These are phyloP conservation scores for Bothrops jararaca DNA, from an alignment of 2,113 vertebrate genomes.

Conservation along the genomic window DNA sequence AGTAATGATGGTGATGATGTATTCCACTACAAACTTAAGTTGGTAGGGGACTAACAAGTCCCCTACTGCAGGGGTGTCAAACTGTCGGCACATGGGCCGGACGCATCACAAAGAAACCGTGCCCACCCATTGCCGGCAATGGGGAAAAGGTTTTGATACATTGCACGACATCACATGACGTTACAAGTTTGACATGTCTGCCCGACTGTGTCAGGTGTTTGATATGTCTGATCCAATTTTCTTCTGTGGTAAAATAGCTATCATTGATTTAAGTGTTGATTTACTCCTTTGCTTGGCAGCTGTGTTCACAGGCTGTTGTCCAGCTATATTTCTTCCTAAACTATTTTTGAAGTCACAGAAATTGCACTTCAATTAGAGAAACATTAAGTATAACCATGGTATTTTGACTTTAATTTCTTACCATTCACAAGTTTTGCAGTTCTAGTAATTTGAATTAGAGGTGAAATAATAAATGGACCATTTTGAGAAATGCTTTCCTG, in stretches of 20 bases:
- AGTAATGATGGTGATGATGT: conserved; percentile 10
- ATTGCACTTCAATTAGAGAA: conserved; percentile 41
- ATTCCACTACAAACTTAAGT: conserved; percentile 18
- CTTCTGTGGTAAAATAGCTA: conserved; percentile 40
- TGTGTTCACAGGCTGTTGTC: conserved; percentile 45
- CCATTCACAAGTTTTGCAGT: neutral
- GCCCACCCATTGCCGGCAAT: too few relatives aligned
- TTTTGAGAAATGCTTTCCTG: neutral
- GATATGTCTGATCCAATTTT: conserved; percentile 40
- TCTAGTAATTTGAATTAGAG: conserved; percentile 8
- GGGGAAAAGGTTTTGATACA: too few relatives aligned
- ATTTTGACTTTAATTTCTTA: conserved; percentile 22
- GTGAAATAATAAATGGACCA: neutral
- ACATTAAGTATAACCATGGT: conserved; percentile 41
- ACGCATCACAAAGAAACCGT: too few relatives aligned
- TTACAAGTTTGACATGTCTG: too few relatives aligned
- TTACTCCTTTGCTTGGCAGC: conserved; percentile 54
- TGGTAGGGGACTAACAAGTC: conserved; percentile 26
- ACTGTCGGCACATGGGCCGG: too few relatives aligned
- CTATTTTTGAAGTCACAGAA: conserved; percentile 21
- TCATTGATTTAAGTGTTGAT: conserved; percentile 50
- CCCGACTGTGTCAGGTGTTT: conserved; percentile 24
- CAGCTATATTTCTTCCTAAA: conserved; percentile 51
- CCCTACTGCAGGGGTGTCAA: neutral
- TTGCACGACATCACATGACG: too few relatives aligned